These are phyloP conservation scores for Liposcelis brunnea DNA, from an alignment of 2,888 invertebrate species.

Conservation along the genomic window DNA sequence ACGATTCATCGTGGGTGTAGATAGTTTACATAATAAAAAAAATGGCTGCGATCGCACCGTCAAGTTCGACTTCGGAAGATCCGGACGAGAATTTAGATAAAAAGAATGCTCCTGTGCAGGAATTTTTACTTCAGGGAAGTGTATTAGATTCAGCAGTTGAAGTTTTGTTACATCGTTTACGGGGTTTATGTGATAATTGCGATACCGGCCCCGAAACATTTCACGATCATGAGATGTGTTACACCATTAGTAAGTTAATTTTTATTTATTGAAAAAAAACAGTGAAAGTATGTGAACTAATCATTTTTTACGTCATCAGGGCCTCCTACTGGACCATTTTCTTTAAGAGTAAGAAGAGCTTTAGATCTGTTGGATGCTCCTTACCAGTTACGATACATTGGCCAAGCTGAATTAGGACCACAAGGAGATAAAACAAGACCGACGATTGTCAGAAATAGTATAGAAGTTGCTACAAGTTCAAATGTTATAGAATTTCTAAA, in stretches of 20 bases:
- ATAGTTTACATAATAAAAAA: too few species aligned
- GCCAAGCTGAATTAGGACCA: slow-evolving; percentile 59
- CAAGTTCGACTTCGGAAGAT: slow-evolving; percentile 55
- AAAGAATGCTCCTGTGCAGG: slow-evolving; percentile 82
- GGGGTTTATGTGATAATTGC: slow-evolving; percentile 86
- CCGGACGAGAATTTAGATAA: slow-evolving; percentile 61
- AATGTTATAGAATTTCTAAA: slow-evolving; percentile 82
- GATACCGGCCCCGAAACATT: slow-evolving; percentile 82
- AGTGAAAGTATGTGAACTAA: background rate
- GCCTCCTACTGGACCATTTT: slow-evolving; percentile 36
- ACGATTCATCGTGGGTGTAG: too few species aligned
- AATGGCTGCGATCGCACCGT: slow-evolving; percentile 24
- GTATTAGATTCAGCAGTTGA: slow-evolving; percentile 83
- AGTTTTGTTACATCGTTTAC: slow-evolving; percentile 69
- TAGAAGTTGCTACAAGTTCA: slow-evolving; percentile 81
- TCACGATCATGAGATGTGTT: slow-evolving; percentile 85
- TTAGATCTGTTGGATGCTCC: slow-evolving; percentile 67
- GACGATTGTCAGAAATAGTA: slow-evolving; percentile 77
- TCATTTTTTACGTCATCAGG: background rate
- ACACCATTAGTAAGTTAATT: slow-evolving; percentile 42
- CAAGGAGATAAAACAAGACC: slow-evolving; percentile 63
- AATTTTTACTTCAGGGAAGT: slow-evolving; percentile 85
- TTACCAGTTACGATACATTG: slow-evolving; percentile 81
- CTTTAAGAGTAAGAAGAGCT: slow-evolving; percentile 68
- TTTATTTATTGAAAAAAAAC: background rate